These are phyloP conservation scores for Diarsia rubi DNA, from an alignment of 2,888 invertebrate genomes.

Conservation along the genomic window DNA sequence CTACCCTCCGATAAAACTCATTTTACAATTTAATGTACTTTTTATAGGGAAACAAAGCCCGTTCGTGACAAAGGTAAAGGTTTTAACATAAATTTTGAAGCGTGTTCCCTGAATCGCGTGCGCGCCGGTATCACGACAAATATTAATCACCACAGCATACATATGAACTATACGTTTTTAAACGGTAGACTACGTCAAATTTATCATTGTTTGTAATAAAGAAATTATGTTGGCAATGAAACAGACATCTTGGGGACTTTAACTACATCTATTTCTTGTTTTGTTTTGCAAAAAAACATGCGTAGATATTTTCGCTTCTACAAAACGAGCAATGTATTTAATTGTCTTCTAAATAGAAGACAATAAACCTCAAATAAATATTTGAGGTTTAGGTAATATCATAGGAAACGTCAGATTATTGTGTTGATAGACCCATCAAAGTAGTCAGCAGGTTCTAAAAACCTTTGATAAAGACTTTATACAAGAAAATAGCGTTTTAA, in stretches of 20 bases:
- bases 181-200: slow-evolving; percentile 50
- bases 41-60: slow-evolving; percentile 68
- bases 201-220: slow-evolving; percentile 63
- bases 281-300: slow-evolving; percentile 46
- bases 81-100: slow-evolving; percentile 57
- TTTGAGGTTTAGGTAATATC: slow-evolving; percentile 35
- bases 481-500: slow-evolving; percentile 48
- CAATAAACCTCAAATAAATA: too few relatives aligned
- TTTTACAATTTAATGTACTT: slow-evolving; percentile 57
- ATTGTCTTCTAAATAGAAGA: slow-evolving; percentile 26
- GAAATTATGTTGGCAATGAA: slow-evolving; percentile 65
- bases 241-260: slow-evolving; percentile 52
- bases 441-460: slow-evolving; percentile 22
- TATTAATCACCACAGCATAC: slow-evolving; percentile 58
- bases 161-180: slow-evolving; percentile 55
- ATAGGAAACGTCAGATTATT: slow-evolving; percentile 6
- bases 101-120: slow-evolving; percentile 67
- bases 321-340: slow-evolving; percentile 43
- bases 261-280: slow-evolving; percentile 54
- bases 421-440: slow-evolving; percentile 10
- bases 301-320: slow-evolving; percentile 47
- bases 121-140: slow-evolving; percentile 63
- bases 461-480: slow-evolving; percentile 23
- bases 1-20: slow-evolving; percentile 24
- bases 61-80: slow-evolving; percentile 75